phyloP scores from a whole-genome alignment of 2,888 invertebrate genomes.

The Drosophila helvetica region DNA sequence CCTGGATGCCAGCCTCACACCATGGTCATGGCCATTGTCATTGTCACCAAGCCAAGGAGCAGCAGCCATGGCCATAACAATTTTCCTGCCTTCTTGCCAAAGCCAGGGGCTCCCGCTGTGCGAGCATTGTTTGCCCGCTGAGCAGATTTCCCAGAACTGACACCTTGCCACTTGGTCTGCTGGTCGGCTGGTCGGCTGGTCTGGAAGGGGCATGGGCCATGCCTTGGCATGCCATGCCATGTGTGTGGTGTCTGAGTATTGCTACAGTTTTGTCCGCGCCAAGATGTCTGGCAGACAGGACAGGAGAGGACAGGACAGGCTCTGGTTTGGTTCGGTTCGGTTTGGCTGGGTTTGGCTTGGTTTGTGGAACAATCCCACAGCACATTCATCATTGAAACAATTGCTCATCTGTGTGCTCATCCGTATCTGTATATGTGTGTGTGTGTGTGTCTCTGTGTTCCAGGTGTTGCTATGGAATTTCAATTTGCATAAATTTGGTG shows the following conservation, averaged over 20 bases:
- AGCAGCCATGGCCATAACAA: conserved; percentile 57
- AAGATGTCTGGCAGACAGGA: conserved; percentile 75
- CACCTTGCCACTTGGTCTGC: conserved; percentile 60
- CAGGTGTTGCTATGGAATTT: conserved; percentile 75
- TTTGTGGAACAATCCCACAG: conserved; percentile 23
- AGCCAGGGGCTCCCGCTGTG: conserved; percentile 41
- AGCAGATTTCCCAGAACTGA: conserved; percentile 74
- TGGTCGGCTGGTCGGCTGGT: neutral
- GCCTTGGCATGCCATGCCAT: neutral
- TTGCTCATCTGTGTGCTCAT: conserved; percentile 18
- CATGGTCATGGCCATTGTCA: conserved; percentile 58
- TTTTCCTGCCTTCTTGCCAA: conserved; percentile 62
- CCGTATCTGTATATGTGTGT: neutral
- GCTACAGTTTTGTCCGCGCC: conserved; percentile 78
- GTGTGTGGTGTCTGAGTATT: conserved; percentile 32
- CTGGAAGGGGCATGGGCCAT: neutral
- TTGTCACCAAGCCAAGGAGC: conserved; percentile 63
- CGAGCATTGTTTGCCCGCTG: conserved; percentile 58
- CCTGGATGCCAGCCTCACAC: neutral
- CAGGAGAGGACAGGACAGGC: too few relatives aligned
- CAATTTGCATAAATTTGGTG: conserved; percentile 78
- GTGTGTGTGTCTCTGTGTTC: conserved; percentile 32
- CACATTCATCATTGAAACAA: conserved; percentile 65
- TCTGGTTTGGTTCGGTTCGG: too few relatives aligned
- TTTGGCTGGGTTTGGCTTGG: neutral